Evolutionary conservation across 2,888 invertebrate species (phyloP), one percentile per base, ranked within the genome.

Genomic region (Apocheima hispidaria): DNA sequence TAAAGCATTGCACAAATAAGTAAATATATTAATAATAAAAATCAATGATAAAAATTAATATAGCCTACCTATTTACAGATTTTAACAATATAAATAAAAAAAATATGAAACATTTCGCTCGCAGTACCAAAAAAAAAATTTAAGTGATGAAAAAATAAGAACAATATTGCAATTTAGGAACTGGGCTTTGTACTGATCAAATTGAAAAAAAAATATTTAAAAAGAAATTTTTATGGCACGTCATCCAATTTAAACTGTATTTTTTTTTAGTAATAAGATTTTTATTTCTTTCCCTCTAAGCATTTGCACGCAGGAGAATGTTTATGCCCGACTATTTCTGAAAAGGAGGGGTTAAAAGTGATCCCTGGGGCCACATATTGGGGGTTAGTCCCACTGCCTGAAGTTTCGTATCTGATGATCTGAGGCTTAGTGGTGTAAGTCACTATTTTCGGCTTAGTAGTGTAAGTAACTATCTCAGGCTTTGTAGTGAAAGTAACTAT

Each of bases 241-340:
- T 50, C 38, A 38, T 65, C 72, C 69, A 68, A 69, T 68, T 67
- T 73, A 69, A 71, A 69, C 66, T 69, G 57, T 41, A 49, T 62
- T 40, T 46, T 33, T 50, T 62, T 40, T 46, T 33, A 7, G 26
- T 20, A 9, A 38, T 7, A 35, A 23, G 7, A n/a, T 40, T 33
- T 66, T 80, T 71, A 79, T 57, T 90, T 88, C 55, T 89, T 88
- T 23, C 83, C 86, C 43, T 90, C 87, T 7, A 84, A 68, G 56
- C 93, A 93, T 55, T 93, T 90, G 81, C 93, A 93, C 6, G 84
- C 75, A 0, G 82, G 80, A 6, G 81, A 82, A 55, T 92, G 92
- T 1, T 75, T 76, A 52, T 92, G 92, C 0, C 86, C 85, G 0
- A 87, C 79, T 0, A 87, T 56, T 7, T 86, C 87, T 0, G 85